These are phyloP conservation scores for Megalopta genalis DNA, from an alignment of 1,140 invertebrate genomes.

Conservation along the genomic window DNA sequence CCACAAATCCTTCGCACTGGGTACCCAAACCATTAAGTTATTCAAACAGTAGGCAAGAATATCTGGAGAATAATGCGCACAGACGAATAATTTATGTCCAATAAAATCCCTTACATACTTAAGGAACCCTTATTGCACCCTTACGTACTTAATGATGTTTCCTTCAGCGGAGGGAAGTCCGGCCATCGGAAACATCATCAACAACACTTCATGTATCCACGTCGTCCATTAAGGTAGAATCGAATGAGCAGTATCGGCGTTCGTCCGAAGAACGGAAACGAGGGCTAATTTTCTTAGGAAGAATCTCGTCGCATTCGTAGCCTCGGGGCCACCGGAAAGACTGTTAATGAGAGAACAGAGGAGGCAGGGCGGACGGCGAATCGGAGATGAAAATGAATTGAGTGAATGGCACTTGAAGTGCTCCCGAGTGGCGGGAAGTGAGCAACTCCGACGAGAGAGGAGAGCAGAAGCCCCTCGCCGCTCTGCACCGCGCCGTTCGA, in stretches of 20 bases:
- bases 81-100: no score
- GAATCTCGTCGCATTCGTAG: conserved; percentile 53
- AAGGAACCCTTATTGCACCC: no score
- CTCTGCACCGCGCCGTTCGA: conserved; percentile 15
- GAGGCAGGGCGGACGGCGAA: conserved; percentile 69
- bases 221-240: conserved; percentile 50
- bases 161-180: no score
- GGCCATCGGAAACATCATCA: neutral
- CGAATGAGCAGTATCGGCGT: conserved; percentile 44
- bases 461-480: conserved; percentile 12
- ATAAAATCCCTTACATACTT: neutral
- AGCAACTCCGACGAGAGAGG: conserved; percentile 69
- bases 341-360: conserved; percentile 76
- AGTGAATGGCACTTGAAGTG: conserved; percentile 76
- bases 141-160: neutral
- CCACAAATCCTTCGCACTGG: no score
- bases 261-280: conserved; percentile 65
- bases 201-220: neutral
- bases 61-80: no score
- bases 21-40: no score
- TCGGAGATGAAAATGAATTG: conserved; percentile 79
- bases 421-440: conserved; percentile 79
- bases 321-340: conserved; percentile 73
- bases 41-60: no score
- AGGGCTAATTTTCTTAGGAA: conserved; percentile 75